Conservation (phyloP, 2,797 vertebrate genomes). For the Xenopus petersii region DNA sequence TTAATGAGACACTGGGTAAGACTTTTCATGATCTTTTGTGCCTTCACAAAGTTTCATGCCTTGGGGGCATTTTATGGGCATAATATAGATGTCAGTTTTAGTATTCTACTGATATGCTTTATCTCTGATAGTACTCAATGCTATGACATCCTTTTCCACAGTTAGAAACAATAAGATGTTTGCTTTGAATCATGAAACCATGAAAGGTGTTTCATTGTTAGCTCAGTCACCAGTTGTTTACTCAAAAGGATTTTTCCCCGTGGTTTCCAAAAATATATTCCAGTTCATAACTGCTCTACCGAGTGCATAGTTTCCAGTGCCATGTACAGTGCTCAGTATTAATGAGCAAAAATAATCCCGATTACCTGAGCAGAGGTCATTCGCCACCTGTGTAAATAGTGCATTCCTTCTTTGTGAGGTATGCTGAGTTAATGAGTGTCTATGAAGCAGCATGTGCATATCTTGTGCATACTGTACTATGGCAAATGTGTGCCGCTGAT, state of each 20-base stretch:
- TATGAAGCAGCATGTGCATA: slow-evolving; percentile 1
- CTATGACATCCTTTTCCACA: no score
- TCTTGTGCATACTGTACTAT: neutral
- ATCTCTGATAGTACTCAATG: no score
- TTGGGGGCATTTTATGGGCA: no score
- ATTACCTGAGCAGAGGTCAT: slow-evolving; percentile 58
- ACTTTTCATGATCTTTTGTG: no score
- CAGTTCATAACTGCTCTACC: slow-evolving; percentile 36
- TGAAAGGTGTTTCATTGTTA: neutral
- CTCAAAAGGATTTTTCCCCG: slow-evolving; percentile 5
- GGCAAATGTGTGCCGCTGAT: no score
- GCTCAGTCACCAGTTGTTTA: neutral
- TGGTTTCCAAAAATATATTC: slow-evolving; percentile 31
- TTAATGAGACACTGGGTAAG: no score
- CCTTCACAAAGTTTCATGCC: no score
- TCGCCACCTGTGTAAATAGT: slow-evolving; percentile 76
- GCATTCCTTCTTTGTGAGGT: slow-evolving; percentile 44
- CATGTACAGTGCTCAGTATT: slow-evolving; percentile 44
- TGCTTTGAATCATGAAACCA: no score
- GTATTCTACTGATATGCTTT: no score
- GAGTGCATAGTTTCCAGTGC: slow-evolving; percentile 45
- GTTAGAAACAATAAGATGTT: no score
- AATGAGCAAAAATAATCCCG: slow-evolving; percentile 64
- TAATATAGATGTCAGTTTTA: no score
- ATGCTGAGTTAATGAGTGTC: slow-evolving; percentile 44